Conservation (phyloP, 2,888 invertebrate genomes). For the Notodonta dromedarius region DNA sequence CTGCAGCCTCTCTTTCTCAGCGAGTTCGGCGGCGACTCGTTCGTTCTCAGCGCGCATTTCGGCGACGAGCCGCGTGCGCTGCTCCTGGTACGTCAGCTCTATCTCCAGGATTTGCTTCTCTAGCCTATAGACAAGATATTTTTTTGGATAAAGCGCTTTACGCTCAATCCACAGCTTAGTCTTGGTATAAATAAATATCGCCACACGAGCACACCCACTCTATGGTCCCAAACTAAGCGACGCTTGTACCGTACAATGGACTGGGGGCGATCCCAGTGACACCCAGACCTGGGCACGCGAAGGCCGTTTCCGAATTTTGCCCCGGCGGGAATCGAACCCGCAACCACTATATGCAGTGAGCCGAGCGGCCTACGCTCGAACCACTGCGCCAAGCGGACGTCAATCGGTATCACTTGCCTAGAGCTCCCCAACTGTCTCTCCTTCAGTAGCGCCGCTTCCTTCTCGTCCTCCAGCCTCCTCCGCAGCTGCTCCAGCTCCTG, state of each 20-base stretch:
- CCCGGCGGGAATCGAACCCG: too few relatives aligned
- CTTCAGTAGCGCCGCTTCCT: constrained; percentile 69
- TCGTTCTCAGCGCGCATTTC: constrained; percentile 88
- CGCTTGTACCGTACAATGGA: too few relatives aligned
- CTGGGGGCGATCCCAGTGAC: too few relatives aligned
- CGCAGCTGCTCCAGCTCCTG: constrained; percentile 79
- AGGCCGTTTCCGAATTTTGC: too few relatives aligned
- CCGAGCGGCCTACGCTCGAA: too few relatives aligned
- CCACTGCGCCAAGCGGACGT: too few relatives aligned
- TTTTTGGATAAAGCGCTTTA: background rate
- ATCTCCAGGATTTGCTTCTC: constrained; percentile 77
- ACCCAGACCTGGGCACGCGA: too few relatives aligned
- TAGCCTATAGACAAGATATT: constrained; percentile 46
- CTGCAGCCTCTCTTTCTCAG: constrained; percentile 80
- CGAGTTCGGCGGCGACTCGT: constrained; percentile 86
- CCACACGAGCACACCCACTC: too few relatives aligned
- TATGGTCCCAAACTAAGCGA: too few relatives aligned
- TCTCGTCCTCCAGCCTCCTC: constrained; percentile 79
- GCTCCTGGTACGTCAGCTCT: constrained; percentile 73
- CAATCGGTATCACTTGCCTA: constrained; percentile 47
- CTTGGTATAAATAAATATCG: too few relatives aligned
- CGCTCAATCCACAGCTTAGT: too few relatives aligned
- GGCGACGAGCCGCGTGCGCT: constrained; percentile 79
- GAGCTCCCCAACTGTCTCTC: constrained; percentile 76
- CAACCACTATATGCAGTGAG: too few relatives aligned